phyloP scores from a whole-genome alignment of 2,888 invertebrate genomes.

The Tipula unca region DNA sequence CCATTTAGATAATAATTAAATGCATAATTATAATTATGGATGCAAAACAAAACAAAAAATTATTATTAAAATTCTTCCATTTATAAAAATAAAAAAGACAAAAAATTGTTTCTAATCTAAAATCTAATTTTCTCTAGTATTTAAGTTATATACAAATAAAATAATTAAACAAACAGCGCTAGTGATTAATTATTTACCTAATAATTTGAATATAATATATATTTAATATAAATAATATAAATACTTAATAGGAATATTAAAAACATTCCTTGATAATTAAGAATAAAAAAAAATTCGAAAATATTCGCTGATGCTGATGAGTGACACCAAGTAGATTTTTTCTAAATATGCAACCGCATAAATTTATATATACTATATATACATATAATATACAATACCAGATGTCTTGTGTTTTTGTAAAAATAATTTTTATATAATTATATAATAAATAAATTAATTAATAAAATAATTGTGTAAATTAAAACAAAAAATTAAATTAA shows the following conservation, averaged over 20 bases:
- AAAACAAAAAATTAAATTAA: background rate
- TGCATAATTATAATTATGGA: background rate
- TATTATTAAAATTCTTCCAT: background rate
- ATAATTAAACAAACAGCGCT: constrained; percentile 14
- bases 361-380: too few species aligned
- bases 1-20: background rate
- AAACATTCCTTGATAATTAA: background rate
- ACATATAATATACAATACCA: too few species aligned
- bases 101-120: background rate
- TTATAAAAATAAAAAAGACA: background rate
- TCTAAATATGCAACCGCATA: background rate
- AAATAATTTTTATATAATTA: background rate
- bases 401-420: background rate
- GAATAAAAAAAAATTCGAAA: background rate
- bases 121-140: background rate
- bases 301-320: background rate
- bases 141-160: background rate
- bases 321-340: background rate
- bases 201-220: constrained; percentile 1
- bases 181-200: constrained; percentile 4
- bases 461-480: background rate
- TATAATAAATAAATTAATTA: background rate
- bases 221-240: background rate
- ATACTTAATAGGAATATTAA: constrained; percentile 14
- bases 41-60: background rate